These are phyloP conservation scores for Glyphotaelius pellucidus DNA, from an alignment of 2,888 invertebrate genomes.

Conservation along the genomic window DNA sequence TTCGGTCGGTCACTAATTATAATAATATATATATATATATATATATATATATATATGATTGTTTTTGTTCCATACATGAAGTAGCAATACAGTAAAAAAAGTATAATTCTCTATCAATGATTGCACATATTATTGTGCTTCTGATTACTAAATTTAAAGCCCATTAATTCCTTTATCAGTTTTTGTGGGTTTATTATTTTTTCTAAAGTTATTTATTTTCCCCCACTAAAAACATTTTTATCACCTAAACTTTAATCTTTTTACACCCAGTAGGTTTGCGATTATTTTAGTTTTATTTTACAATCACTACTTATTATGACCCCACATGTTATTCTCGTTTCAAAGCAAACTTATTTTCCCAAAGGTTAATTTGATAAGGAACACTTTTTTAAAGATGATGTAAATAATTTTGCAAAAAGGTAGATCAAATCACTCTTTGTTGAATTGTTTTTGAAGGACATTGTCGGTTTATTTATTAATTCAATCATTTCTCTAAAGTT, in stretches of 20 bases:
- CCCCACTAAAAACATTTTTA: conserved; percentile 16
- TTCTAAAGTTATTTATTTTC: neutral
- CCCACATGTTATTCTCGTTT: conserved; percentile 16
- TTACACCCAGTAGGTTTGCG: conserved; percentile 39
- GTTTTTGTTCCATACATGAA: too few relatives aligned
- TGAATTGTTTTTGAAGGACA: neutral
- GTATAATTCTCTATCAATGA: neutral
- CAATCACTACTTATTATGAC: conserved; percentile 26
- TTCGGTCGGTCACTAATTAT: too few relatives aligned
- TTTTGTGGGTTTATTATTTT: neutral
- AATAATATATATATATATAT: too few relatives aligned
- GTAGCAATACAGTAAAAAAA: neutral
- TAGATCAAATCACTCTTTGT: conserved; percentile 27
- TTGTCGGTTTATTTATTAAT: neutral
- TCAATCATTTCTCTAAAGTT: neutral
- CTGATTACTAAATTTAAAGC: neutral
- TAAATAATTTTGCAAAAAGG: conserved; percentile 31
- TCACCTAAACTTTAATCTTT: conserved; percentile 14
- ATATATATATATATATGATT: too few relatives aligned
- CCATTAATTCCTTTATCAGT: neutral
- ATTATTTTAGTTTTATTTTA: conserved; percentile 36
- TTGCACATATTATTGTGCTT: neutral
- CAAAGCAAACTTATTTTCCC: conserved; percentile 21
- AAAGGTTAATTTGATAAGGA: conserved; percentile 39
- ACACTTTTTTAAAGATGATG: conserved; percentile 36